Base-by-base conservation (phyloP, 2,113 vertebrate genomes). In the Bucco capensis region DNA sequence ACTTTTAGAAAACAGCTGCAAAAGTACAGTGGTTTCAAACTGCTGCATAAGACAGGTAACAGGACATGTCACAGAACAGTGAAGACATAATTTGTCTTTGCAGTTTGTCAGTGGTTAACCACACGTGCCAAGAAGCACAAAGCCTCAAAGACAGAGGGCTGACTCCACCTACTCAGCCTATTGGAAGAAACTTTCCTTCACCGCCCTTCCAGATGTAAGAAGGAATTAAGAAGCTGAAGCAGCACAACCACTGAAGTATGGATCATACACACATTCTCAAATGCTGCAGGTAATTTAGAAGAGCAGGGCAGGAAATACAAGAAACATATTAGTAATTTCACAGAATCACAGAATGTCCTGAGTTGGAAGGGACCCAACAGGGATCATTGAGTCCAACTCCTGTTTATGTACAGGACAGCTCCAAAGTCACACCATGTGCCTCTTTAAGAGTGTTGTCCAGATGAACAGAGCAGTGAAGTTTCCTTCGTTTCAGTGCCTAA, bases 61-160 rank as follows among this genome's bases (percentile, higher is more conserved):
- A 42, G 40, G 40, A 42, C 3, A 38, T 6, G 3, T 8, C 18
- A 50, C n/a, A 18, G 12, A 15, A n/a, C 8, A 35, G 8, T 30
- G 24, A 46, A 47, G 33, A 51, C 5, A 4, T 17, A 42, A 42
- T 23, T 51, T 25, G 14, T 60, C 44, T 27, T 12, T n/a, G 49
- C 76, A 46, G 30, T 56, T 27, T 35, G 10, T 31, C 18, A 10
- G 51, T 1, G 8, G 33, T 76, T 62, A 17, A 8, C 6, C 15
- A 28, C 19, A 2, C 1, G 2, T 38, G 31, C 28, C 0, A 1
- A 33, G 33, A 50, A 44, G n/a, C 42, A 54, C 6, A 0, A 38
- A 72, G 27, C 0, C 0, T 11, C 10, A 53, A n/a, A 85, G 14
- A 38, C 2, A 3, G 49, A 18, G 31, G 6, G 30, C 40, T 51